Base-by-base conservation (phyloP, 2,797 vertebrate genomes). In the Dallia pectoralis region DNA sequence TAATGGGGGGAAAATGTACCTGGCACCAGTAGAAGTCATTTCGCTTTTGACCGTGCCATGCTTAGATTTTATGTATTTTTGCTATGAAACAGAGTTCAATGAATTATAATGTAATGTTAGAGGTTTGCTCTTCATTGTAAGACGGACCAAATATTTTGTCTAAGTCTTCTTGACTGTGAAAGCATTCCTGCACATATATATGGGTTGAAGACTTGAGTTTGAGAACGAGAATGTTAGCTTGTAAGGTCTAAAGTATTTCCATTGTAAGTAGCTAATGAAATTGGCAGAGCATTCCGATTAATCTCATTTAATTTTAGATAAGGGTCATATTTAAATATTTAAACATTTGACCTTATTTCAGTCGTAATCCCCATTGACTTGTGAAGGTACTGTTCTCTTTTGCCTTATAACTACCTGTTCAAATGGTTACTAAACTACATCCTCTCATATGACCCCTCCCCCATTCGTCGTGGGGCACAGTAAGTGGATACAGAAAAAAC, bases 21-120 rank as follows among this genome's bases (percentile, higher is more conserved):
- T 83, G 15, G 77, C 78, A 61, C 73, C 73, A 74, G 75, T 87
- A 76, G 82, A 16, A 72, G 86, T 36, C 77, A 69, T 79, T 85
- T 89, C 88, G 84, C 75, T 89, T 80, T 84, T 88, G 90, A 90
- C 87, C 85, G 87, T 92, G 90, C 86, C 90, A 93, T 91, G 90
- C 63, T 80, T 69, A 72, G 74, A 71, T 74, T 87, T 87, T 81
- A 79, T 84, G 74, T 90, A 85, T 84, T 79, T 88, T 90, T 87
- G 85, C 79, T 91, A 87, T 78, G 83, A 88, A 87, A 68, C 53
- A 59, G 70, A 84, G 87, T 88, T 80, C 83, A 85, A 36, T 86
- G 75, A 80, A 78, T 89, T 84, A 81, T 84, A 76, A 83, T 76
- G 67, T 84, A 81, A 86, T 82, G 83, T 89, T 84, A 88, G 80